Conservation (phyloP, 2,797 vertebrate species). For the Chaetodon trifasciatus region DNA sequence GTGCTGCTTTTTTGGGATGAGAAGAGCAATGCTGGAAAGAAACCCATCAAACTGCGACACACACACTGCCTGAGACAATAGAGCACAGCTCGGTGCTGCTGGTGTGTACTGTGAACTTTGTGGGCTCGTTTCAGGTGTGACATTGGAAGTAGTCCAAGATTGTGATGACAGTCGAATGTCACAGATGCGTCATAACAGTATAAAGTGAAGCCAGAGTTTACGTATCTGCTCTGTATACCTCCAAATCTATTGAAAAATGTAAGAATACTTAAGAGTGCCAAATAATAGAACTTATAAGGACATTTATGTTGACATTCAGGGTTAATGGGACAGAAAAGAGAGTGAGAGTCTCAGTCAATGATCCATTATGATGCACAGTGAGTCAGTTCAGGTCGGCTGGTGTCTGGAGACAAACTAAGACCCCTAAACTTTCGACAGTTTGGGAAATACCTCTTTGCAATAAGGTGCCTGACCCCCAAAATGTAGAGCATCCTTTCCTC, state of each 20-base stretch:
- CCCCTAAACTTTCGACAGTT: not conserved
- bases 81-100: not conserved
- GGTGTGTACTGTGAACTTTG: not conserved
- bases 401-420: not conserved
- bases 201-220: not conserved
- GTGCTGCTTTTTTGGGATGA: conserved; percentile 6
- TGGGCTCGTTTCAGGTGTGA: no score
- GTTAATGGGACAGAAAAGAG: not conserved
- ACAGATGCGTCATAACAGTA: not conserved
- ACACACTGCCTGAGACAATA: not conserved
- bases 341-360: not conserved
- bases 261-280: not conserved
- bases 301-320: not conserved
- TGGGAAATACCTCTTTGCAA: not conserved
- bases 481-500: not conserved
- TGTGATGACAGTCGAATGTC: no score
- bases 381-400: not conserved
- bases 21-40: conserved; percentile 1
- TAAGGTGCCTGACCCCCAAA: not conserved
- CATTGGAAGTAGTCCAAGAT: not conserved
- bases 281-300: not conserved
- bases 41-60: not conserved
- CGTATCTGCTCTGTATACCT: not conserved
- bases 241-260: not conserved
- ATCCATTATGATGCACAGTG: not conserved